Base-by-base conservation (phyloP, 2,888 invertebrate genomes). In the Macaria notata region DNA sequence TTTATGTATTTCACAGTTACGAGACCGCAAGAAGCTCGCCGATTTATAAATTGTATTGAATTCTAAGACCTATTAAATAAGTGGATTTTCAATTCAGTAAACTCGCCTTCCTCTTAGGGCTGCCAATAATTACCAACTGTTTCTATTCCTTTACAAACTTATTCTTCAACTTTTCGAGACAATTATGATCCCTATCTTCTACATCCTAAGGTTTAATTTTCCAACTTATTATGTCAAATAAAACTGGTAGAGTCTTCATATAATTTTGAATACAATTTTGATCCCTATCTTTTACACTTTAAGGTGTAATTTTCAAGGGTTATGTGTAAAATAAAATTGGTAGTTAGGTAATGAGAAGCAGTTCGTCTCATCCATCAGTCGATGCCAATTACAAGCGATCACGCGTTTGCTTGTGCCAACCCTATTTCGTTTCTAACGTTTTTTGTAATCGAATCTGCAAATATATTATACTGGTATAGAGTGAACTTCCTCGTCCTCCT, bases 371-470 rank as follows among this genome's bases (percentile, higher is more conserved):
- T 80, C 81, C 79, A 78, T 78, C 68, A 68, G 64, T 66, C 60
- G 65, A 64, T 59, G 67, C 86, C 88, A 89, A 88, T 89, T 88
- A 89, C 86, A 80, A 77, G 72, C 75, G 83, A 84, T 87, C 87
- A 85, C 84, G 85, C 83, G 79, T 85, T 55, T 76, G 72, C 74
- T 73, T 76, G 69, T 79, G 82, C 78, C 81, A 85, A 79, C 82
- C 84, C 81, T 85, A 84, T 85, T 70, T 65, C 70, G 58, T 29
- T 31, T 50, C 59, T 55, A 58, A 54, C 54, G 49, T 69, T 70
- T 69, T 71, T 71, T 69, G 65, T 54, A 38, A 54, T 48, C 45
- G 63, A 59, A 64, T 62, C 61, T 8, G 41, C n/a, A 38, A 8
- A 38, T 8, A n/a, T 41, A 41, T 9, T 41, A 41, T 41, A 41